Evolutionary conservation across 2,888 invertebrate genomes (phyloP), one percentile per base, ranked within the genome.

Genomic region (Patella pellucida): DNA sequence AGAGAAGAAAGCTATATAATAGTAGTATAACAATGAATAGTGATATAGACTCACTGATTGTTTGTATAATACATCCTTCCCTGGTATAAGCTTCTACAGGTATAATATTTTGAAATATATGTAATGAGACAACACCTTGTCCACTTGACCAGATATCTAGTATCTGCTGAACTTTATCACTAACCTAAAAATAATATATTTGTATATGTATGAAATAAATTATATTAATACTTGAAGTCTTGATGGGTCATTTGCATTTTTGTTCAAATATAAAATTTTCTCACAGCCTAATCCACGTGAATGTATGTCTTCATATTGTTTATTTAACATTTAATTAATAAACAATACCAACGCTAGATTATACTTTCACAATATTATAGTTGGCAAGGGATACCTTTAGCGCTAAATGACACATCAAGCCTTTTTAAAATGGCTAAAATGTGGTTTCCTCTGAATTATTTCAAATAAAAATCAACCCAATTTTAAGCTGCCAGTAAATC

Each of bases 11-110:
- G 31, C 31, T 7, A 7, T 41, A 41, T 41, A 41, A 1, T 41
- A 41, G 41, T 41, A 41, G 9, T 41, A 41, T 7, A 41, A 41
- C 7, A 41, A 41, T 41, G 41, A 41, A 41, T 41, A 41, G 41
- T 41, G 9, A 41, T 41, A 41, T 41, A 41, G 23, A 78, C 86
- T 80, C 79, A 91, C 93, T 95, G 11, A 99, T 90, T 0, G 96
- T 96, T 85, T 96, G 96, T 19, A 99, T 97, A 94, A 99, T 97
- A 14, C 96, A 94, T 0, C 98, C 98, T 91, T 99, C 99, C 80
- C 98, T 92, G 0, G 97, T 97, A 83, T 95, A 96, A 0, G 99
- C 98, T 90, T 99, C 99, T 0, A 95, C 95, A 0, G 97, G 95
- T 71, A 96, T 95, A 1, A 95, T 94, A 90, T 97, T 97, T 86